Evolutionary conservation across 2,797 vertebrate species (phyloP).

Genomic region (Manis pentadactyla): DNA sequence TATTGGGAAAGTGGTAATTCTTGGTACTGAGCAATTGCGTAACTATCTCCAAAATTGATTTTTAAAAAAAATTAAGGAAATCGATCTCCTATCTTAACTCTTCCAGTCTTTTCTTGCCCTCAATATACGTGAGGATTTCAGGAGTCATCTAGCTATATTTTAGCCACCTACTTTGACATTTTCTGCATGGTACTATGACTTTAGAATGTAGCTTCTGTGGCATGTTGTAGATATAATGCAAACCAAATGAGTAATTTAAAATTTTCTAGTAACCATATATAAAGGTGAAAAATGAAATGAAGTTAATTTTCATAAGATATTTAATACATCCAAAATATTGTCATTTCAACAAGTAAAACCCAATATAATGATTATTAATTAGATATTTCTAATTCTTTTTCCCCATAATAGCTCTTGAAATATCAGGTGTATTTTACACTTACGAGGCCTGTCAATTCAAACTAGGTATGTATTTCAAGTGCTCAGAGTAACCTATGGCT

Average conservation of each 20-base stretch:
- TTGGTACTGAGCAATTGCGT: neutral
- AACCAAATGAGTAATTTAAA: neutral
- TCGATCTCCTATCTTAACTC: neutral
- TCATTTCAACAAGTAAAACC: neutral
- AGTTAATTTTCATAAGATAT: neutral
- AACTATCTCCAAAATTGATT: neutral
- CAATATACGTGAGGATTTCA: neutral
- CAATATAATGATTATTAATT: neutral
- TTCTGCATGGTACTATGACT: neutral
- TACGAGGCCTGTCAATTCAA: neutral
- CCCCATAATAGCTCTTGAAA: neutral
- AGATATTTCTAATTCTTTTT: neutral
- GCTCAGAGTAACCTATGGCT: neutral
- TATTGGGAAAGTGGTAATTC: neutral
- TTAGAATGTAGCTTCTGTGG: neutral
- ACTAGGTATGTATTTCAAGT: neutral
- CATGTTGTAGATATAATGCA: neutral
- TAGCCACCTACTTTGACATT: neutral
- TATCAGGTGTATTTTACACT: neutral
- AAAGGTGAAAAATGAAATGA: neutral
- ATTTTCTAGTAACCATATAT: neutral
- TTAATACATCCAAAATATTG: neutral
- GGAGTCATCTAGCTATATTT: neutral
- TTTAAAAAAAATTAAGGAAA: neutral
- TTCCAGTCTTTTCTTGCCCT: neutral